Base-by-base conservation (phyloP, 2,113 vertebrate species). In the Toxostoma redivivum region DNA sequence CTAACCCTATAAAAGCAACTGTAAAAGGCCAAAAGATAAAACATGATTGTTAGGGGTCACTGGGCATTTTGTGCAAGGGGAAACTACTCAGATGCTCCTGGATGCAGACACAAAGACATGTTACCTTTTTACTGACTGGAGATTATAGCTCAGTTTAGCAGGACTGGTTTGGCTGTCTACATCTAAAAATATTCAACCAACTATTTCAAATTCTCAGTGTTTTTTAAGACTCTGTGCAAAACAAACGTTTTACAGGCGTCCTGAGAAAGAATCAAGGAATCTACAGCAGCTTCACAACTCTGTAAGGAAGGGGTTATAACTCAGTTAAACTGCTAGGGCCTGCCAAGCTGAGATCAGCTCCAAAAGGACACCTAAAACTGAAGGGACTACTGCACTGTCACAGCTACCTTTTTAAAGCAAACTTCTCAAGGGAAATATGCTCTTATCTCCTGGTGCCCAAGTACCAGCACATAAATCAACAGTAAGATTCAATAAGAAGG, bases 21-120 rank as follows among this genome's bases (percentile, higher is more conserved):
- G 81, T 35, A 93, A 97, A 96, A 96, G 61, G 50, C 69, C 87
- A 83, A 78, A 88, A 80, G 92, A 93, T 81, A 91, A 82, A 78
- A 90, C 53, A 64, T 18, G 56, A 91, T 20, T 76, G 56, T 89
- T 35, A 82, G 22, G 64, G 72, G 82, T 73, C 80, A 91, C n/a
- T 7, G 76, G 90, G 86, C 38, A 70, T 88, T 93, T 78, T 84
- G 65, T 72, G 79, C 74, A 65, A 61, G 23, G 31, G 19, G 57
- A 86, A 74, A 14, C n/a, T 19, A 28, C 45, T 61, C 42, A 11
- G 51, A 47, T 44, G 40, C 60, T 82, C 31, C 40, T 53, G 64
- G 47, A 74, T 33, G 33, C 16, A 66, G 71, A 53, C 37, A 81
- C 31, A 44, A 60, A 48, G 40, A 72, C 31, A 21, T 42, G 47